Percentiles rank a stretch among this genome's conserved stretches.
Evolutionary conservation across 2,113 vertebrate species (phyloP).

Genomic region (Ivindomyrus marchei): DNA sequence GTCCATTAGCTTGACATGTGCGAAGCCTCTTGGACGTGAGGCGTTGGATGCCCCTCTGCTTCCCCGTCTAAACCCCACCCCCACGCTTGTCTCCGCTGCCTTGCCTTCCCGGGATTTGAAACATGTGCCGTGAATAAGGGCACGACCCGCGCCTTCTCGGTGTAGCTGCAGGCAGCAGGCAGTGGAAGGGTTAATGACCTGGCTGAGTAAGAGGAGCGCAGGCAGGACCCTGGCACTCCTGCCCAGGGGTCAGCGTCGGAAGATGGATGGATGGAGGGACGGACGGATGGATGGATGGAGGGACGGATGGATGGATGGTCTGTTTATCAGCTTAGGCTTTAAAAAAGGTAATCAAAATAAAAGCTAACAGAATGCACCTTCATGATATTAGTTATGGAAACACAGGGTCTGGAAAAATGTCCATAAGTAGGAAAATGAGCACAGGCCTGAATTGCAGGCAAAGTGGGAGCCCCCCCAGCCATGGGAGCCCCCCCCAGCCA

Average conservation of each 20-base stretch:
- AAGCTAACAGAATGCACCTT: neutral
- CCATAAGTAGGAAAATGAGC: conserved; percentile 1
- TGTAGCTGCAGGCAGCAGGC: neutral
- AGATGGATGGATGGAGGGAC: neutral
- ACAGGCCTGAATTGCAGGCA: neutral
- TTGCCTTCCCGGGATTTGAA: neutral
- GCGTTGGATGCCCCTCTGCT: neutral
- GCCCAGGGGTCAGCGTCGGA: neutral
- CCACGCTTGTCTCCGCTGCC: conserved; percentile 22
- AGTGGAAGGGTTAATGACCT: neutral
- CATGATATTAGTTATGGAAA: neutral
- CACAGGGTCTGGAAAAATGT: neutral
- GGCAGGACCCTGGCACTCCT: neutral
- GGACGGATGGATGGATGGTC: neutral
- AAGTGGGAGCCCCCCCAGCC: neutral
- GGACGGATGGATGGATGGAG: neutral
- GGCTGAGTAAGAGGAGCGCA: neutral
- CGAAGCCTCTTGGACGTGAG: conserved; percentile 33
- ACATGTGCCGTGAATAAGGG: neutral
- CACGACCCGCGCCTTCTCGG: neutral
- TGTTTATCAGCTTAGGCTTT: neutral
- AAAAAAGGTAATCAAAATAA: neutral
- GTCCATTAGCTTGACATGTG: conserved; percentile 18
- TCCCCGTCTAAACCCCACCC: conserved; percentile 28
- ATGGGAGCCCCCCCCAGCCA: neutral